These are phyloP conservation scores for Oxyruncus cristatus DNA, from an alignment of 2,113 vertebrate genomes.

Conservation along the genomic window DNA sequence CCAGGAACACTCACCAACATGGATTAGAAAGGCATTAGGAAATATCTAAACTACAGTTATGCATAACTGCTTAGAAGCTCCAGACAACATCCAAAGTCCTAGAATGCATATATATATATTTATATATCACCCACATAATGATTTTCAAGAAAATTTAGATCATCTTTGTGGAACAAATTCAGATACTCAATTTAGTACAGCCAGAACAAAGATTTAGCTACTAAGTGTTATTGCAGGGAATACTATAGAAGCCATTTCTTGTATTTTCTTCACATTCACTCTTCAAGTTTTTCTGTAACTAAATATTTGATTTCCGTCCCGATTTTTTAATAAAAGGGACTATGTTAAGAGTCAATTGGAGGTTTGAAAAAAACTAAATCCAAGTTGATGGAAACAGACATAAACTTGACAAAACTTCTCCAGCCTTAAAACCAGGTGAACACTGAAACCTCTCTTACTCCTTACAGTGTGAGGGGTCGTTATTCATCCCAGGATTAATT, in stretches of 20 bases:
- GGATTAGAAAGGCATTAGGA: neutral
- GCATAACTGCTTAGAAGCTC: neutral
- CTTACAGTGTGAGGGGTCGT: rapidly evolving
- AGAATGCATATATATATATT: neutral
- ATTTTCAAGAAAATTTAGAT: neutral
- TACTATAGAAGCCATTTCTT: neutral
- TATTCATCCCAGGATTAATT: neutral
- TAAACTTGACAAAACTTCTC: neutral
- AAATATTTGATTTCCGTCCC: neutral
- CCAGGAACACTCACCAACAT: neutral
- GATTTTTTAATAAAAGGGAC: neutral
- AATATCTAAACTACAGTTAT: neutral
- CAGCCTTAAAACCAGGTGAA: neutral
- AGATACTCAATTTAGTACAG: neutral
- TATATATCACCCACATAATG: neutral
- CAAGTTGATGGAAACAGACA: neutral
- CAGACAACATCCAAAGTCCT: neutral
- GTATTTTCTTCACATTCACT: neutral
- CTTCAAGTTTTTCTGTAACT: neutral
- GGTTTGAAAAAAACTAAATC: neutral
- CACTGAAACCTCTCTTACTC: neutral
- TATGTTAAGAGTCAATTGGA: neutral
- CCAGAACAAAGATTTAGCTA: neutral
- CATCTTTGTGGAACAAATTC: neutral
- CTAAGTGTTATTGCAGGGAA: neutral